Base-by-base conservation (phyloP, 2,113 vertebrate genomes). In the Cyanoramphus novaezelandiae region DNA sequence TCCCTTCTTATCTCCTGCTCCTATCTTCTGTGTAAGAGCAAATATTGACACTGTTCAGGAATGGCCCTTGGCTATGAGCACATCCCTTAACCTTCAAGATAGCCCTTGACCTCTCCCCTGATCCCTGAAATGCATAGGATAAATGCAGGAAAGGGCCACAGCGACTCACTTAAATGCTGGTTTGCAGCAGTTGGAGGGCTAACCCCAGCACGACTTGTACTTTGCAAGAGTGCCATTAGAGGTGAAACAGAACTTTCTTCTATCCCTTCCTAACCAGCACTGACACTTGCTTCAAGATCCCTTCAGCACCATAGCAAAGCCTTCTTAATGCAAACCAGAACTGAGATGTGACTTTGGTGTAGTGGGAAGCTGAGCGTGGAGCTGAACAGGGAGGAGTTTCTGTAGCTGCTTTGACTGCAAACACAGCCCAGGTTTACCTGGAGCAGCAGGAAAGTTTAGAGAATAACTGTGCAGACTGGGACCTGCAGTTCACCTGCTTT, bases 21-120 rank as follows among this genome's bases (percentile, higher is more conserved):
- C 6, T 75, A 90, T 90, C 80, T 82, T 52, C 68, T 29, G 19
- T 71, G 65, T 18, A 13, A 92, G 77, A 94, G 52, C 63, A 94
- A 97, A 97, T 95, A 96, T 94, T 97, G 92, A 94, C 92, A 70
- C 74, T 60, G 69, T 3, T 95, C 77, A 75, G 86, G 86, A 95
- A 94, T 3, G 47, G 55, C 64, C 69, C 76, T 93, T 84, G 80
- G 57, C 86, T 65, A 57, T 79, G 83, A 90, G 77, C 57, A 62
- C 88, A 90, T 94, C 88, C 78, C 88, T 83, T 76, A 44, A 76
- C 81, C 77, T 65, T 76, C 74, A 52, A 72, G 93, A 96, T 91
- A 95, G 95, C 77, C 53, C 83, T 90, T 93, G 88, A 92, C 88
- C 91, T 89, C 92, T 87, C 17, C 69, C 69, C 71, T 3, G 18